Evolutionary conservation across 2,113 vertebrate species (phyloP).

Genomic region (Dromaius novaehollandiae): DNA sequence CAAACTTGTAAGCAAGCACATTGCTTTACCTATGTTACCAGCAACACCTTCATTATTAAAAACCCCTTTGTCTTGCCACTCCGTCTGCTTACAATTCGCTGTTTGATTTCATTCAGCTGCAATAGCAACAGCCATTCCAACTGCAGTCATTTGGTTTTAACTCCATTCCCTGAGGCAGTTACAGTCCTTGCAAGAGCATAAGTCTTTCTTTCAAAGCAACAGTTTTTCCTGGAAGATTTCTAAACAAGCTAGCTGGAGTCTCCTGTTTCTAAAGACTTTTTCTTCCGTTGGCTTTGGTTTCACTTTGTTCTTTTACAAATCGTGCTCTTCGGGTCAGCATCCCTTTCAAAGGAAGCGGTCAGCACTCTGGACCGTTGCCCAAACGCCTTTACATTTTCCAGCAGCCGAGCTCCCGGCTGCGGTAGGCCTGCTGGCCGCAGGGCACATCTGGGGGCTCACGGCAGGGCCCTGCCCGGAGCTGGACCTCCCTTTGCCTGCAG

Average conservation of each 20-base stretch:
- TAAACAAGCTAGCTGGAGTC: background rate
- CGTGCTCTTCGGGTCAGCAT: background rate
- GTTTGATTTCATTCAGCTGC: background rate
- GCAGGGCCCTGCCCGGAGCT: background rate
- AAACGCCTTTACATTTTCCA: background rate
- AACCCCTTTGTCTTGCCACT: conserved; percentile 45
- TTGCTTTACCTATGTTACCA: conserved; percentile 71
- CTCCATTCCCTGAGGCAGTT: background rate
- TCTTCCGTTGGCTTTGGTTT: background rate
- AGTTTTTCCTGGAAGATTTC: background rate
- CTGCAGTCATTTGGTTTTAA: background rate
- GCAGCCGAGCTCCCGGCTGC: rapidly evolving
- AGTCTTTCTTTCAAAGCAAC: background rate
- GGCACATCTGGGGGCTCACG: too few species aligned
- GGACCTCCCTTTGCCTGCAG: background rate
- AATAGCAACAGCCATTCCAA: background rate
- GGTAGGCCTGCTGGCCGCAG: rapidly evolving
- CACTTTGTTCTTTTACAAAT: background rate
- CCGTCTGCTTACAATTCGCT: background rate
- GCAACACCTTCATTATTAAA: conserved; percentile 71
- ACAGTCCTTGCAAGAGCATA: background rate
- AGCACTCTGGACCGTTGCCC: background rate
- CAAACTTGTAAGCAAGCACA: conserved; percentile 64
- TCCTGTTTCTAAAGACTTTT: background rate
- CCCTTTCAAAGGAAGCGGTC: background rate